Base-by-base conservation (phyloP, 92 coral and sea anemone genomes). In the Palythoa grandis region DNA sequence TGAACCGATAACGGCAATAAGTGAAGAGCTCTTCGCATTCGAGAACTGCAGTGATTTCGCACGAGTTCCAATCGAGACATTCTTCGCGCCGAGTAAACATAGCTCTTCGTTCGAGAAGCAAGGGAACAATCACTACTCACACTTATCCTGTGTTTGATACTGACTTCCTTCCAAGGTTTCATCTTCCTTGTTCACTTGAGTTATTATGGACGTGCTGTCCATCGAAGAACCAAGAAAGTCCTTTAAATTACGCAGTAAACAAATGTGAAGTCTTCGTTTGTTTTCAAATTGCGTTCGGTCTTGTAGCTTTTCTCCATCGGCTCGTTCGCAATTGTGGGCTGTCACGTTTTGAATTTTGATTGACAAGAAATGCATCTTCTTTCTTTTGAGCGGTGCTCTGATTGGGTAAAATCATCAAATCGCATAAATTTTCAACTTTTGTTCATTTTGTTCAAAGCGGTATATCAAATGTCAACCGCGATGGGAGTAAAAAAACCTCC, bases 161-260 rank as follows among this genome's bases (percentile, higher is more conserved):
- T 88, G 86, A 79, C 69, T 95, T 48, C 95, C 96, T 87, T 93
- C 98, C 88, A 90, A 70, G 15, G 94, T 72, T 76, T 97, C 99
- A 40, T 97, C 99, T 22, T 97, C 99, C 89, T 92, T 92, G 90
- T 88, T 97, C 58, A 97, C 99, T 87, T 97, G 99, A 80, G 99
- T 97, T 79, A 97, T 97, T 85, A 97, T 97, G 96, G 99, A 97
- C 95, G 93, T 97, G 91, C 92, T 97, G 98, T 97, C 99, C 99
- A 97, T 97, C 82, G 92, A 91, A 82, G 87, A 66, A 66, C 85
- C 85, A 50, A 65, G 58, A 66, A 68, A 43, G 22, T 25, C 63
- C 63, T 80, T 47, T 48, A 80, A 80, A 80, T 48, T 66, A 68
- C 47, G 85, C 85, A 13, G 60, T 80, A 66, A 80, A 80, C 65